These are phyloP conservation scores for Aethes cnicana DNA, from an alignment of 2,888 invertebrate species.

Conservation along the genomic window DNA sequence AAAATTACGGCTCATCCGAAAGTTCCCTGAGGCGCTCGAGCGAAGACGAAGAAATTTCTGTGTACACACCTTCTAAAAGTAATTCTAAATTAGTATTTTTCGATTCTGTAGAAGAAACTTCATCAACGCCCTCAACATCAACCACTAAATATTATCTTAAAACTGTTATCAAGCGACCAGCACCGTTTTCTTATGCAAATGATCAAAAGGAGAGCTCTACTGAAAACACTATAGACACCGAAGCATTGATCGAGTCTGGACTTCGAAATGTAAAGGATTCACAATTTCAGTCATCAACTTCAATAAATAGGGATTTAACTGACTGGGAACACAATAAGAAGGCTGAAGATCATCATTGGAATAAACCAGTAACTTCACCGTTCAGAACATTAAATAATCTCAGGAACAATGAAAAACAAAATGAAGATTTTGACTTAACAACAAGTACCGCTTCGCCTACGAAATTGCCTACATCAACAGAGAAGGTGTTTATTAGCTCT, in stretches of 20 bases:
- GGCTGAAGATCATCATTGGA: constrained; percentile 47
- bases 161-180: constrained; percentile 60
- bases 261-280: constrained; percentile 43
- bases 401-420: constrained; percentile 45
- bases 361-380: constrained; percentile 75
- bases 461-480: constrained; percentile 41
- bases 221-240: constrained; percentile 53
- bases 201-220: constrained; percentile 47
- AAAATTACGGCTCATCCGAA: constrained; percentile 40
- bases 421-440: constrained; percentile 43
- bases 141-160: constrained; percentile 63
- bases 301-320: constrained; percentile 37
- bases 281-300: constrained; percentile 37
- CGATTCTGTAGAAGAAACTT: constrained; percentile 25
- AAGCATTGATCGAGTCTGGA: constrained; percentile 48
- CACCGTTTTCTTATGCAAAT: constrained; percentile 47
- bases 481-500: constrained; percentile 38
- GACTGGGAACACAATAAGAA: constrained; percentile 39
- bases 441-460: constrained; percentile 49
- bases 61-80: constrained; percentile 43
- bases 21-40: constrained; percentile 45
- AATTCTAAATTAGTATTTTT: constrained; percentile 8
- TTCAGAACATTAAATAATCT: constrained; percentile 78
- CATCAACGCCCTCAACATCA: constrained; percentile 40
- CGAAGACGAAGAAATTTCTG: constrained; percentile 53